Conservation (phyloP, 2,888 invertebrate species). For the Onthophagus sagittarius region DNA sequence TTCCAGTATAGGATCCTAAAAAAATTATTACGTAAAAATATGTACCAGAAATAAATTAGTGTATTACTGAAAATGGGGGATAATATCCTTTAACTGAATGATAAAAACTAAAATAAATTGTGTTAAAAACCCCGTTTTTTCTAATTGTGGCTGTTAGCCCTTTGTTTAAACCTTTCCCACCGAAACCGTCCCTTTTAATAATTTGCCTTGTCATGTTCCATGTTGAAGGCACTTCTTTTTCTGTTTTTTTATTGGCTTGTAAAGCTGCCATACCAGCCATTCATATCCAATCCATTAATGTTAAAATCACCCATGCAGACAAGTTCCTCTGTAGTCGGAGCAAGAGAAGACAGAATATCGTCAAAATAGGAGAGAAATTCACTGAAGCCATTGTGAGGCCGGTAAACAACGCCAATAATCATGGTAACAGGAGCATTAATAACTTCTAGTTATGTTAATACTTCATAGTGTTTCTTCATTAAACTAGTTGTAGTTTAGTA, state of each 20-base stretch:
- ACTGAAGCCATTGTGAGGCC: too few relatives aligned
- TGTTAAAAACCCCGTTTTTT: conserved; percentile 88
- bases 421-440: too few relatives aligned
- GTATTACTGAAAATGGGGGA: conserved; percentile 61
- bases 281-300: too few relatives aligned
- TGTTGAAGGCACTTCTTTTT: conserved; percentile 67
- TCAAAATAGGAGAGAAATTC: too few relatives aligned
- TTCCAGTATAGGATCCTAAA: conserved; percentile 65
- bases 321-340: too few relatives aligned
- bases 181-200: conserved; percentile 70
- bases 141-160: conserved; percentile 86
- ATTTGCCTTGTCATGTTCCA: conserved; percentile 78
- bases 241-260: conserved; percentile 68
- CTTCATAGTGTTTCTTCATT: too few relatives aligned
- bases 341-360: too few relatives aligned
- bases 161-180: conserved; percentile 76
- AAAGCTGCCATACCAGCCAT: too few relatives aligned
- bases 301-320: too few relatives aligned
- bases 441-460: too few relatives aligned
- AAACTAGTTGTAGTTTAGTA: too few relatives aligned
- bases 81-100: conserved; percentile 79
- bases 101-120: conserved; percentile 93
- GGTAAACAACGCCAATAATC: too few relatives aligned
- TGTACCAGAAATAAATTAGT: background rate
- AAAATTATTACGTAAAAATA: conserved; percentile 21